Evolutionary conservation across 92 coral and sea anemone species (phyloP), one percentile per base, ranked within the genome.

Genomic region (Siderastrea radians): DNA sequence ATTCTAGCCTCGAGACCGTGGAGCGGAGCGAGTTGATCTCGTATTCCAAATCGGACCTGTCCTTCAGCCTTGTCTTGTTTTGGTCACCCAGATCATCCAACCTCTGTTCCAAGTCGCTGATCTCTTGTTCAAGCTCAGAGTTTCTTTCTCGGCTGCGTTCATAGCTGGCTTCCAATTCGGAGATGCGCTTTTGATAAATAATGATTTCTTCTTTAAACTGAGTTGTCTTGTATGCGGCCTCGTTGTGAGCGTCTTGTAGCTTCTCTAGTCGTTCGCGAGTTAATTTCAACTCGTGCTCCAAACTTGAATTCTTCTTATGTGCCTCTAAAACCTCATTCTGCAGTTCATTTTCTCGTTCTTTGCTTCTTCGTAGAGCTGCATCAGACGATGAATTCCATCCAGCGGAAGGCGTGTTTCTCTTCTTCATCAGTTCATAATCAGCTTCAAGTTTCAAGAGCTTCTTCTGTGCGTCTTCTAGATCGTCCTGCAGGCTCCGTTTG

Each of bases 391-490:
- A 79, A 3, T 75, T 82, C 81, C 90, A 89, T 9, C 92, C 75
- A 15, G 77, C 52, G 45, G 89, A 86, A 38, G 92, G 92, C 52
- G 84, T 62, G 17, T 77, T 80, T 61, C 91, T 82, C 38, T 82
- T 86, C 68, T 89, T 93, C 9, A 89, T 88, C 76, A 96, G 86
- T 81, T 96, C 96, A 64, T 92, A 89, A 62, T 96, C 98, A 3
- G 96, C 94, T 63, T 98, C 99, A 62, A 98, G 70, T 81, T 96
- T 95, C 87, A 90, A 54, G 7, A 96, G 86, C 68, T 83, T 92
- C 83, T 94, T 95, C 84, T 87, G 93, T 7, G 96, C 82, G 45
- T 90, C 93, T 4, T 98, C 97, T 70, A 93, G 85, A 38, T 94
- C 96, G 6, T 86, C 79, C 5, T 78, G 69, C 9, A 86, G 58